Evolutionary conservation across 1,140 invertebrate genomes (phyloP), one percentile per base, ranked within the genome.

Genomic region (Anagrus nilaparvatae): DNA sequence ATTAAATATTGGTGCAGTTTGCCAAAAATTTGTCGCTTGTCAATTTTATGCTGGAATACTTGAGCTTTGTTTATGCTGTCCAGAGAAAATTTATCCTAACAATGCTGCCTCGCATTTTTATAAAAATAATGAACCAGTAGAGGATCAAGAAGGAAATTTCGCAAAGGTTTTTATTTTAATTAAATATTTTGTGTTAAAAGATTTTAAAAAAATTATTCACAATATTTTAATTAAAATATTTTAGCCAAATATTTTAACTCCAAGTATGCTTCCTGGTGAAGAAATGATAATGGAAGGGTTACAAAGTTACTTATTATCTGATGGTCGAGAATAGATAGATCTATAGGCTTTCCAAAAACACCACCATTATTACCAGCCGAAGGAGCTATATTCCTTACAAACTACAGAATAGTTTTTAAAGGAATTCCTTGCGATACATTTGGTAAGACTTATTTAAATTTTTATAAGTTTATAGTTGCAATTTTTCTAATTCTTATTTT

Each of bases 371-470:
- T 98, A 51, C 95, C 95, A 14, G 92, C 94, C 3, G 93, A 98
- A 70, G 95, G 95, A 18, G 95, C 93, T 2, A 77, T 98, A 13
- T 98, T 97, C 63, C 78, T 98, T 39, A 97, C 94, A 13, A 97
- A 96, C 67, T 99, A 98, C 70, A 74, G 95, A 32, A 78, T 92
- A 17, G 76, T 91, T 9, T 97, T 96, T 66, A 92, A 91, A 65
- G 86, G 87, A 49, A 84, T 81, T 14, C 93, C 94, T 2, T 87
- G 87, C 55, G 93, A 98, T 74, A 87, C 90, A 9, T 87, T 90
- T 56, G 84, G 85, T 88, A 69, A 69, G 66, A 56, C 27, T 47
- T 25, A 28, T 40, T 18, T 19, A 32, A 24, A 46, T 29, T 24
- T 34, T 36, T 35, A 38, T 48, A 25, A 32, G 13, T n/a, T n/a